phyloP scores from a whole-genome alignment of 2,113 vertebrate genomes.

The zebrafish (Danio rerio) region DNA sequence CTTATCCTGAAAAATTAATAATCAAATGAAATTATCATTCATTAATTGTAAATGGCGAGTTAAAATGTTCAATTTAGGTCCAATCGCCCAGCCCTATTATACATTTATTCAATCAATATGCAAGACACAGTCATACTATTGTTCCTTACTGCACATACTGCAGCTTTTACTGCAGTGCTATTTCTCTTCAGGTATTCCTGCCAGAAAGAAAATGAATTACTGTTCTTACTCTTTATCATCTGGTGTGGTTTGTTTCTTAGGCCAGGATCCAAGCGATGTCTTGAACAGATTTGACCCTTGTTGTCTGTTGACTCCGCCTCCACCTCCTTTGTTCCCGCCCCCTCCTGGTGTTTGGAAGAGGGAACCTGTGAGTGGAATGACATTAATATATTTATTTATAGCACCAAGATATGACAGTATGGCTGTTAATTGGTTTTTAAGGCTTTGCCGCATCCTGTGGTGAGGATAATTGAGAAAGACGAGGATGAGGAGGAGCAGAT shows the following conservation, averaged over 20 bases:
- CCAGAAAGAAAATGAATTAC: background rate
- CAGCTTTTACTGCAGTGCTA: background rate
- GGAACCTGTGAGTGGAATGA: constrained; percentile 52
- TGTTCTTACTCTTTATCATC: background rate
- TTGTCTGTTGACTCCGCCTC: constrained; percentile 83
- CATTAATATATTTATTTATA: background rate
- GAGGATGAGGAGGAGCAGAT: constrained; percentile 31
- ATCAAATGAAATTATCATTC: too few relatives aligned
- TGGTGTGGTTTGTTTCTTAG: background rate
- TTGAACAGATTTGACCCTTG: constrained; percentile 73
- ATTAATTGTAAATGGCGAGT: too few relatives aligned
- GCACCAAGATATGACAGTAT: background rate
- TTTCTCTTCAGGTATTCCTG: background rate
- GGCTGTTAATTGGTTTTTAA: constrained; percentile 7
- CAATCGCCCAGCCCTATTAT: too few relatives aligned
- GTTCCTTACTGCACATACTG: too few relatives aligned
- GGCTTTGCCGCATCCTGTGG: constrained; percentile 11
- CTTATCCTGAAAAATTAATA: too few relatives aligned
- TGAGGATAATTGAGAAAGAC: constrained; percentile 41
- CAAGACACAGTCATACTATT: too few relatives aligned
- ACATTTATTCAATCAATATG: too few relatives aligned
- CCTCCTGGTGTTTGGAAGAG: constrained; percentile 77
- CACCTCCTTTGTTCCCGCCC: constrained; percentile 88
- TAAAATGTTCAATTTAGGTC: too few relatives aligned
- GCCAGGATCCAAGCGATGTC: constrained; percentile 66